phyloP scores from a whole-genome alignment of 2,113 vertebrate genomes.

The Melanocharis versteri region DNA sequence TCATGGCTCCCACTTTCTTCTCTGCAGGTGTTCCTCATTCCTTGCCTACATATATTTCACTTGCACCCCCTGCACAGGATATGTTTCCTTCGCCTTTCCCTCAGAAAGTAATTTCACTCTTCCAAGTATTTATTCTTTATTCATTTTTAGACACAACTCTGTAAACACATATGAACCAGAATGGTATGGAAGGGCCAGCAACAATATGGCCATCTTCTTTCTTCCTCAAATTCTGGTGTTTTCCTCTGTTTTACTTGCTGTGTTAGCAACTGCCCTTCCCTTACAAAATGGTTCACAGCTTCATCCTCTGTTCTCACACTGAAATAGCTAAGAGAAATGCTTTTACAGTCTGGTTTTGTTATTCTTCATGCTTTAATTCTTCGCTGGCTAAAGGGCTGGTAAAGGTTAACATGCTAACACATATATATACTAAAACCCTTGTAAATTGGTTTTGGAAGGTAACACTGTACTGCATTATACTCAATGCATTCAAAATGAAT shows the following conservation, averaged over 20 bases:
- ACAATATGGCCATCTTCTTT: neutral
- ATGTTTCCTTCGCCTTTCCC: neutral
- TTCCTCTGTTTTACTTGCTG: neutral
- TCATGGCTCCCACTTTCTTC: neutral
- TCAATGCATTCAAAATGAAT: slow-evolving; percentile 5
- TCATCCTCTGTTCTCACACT: neutral
- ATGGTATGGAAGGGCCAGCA: neutral
- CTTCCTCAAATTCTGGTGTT: neutral
- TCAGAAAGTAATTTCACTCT: neutral
- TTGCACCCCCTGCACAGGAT: neutral
- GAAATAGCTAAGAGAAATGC: neutral
- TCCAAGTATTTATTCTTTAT: neutral
- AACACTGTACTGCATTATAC: neutral
- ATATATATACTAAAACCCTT: neutral
- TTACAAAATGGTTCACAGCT: neutral
- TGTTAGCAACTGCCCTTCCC: neutral
- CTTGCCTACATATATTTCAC: neutral
- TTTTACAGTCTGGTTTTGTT: neutral
- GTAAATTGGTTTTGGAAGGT: neutral
- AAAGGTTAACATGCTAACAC: neutral
- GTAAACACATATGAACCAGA: neutral
- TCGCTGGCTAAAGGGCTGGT: neutral
- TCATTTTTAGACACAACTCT: neutral
- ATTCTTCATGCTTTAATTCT: neutral
- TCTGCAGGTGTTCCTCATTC: neutral